These are phyloP conservation scores for Atta colombica DNA, from an alignment of 1,140 invertebrate species.

Conservation along the genomic window DNA sequence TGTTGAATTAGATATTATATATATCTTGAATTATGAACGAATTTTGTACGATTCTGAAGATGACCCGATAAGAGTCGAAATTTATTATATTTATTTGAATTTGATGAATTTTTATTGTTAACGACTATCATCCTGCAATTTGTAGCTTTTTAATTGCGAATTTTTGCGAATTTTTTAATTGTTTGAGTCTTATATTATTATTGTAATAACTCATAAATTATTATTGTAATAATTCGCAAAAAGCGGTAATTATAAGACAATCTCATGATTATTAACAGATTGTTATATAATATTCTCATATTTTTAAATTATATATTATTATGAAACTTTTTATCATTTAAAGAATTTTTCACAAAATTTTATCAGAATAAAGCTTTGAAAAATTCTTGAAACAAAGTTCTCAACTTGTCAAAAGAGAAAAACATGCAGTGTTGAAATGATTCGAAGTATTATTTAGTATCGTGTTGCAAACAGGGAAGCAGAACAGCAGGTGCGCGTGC, in stretches of 20 bases:
- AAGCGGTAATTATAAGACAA: background rate
- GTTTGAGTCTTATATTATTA: too few species aligned
- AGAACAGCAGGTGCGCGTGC: constrained; percentile 13
- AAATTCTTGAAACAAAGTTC: background rate
- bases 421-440: background rate
- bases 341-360: too few species aligned
- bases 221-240: background rate
- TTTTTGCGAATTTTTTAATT: too few species aligned
- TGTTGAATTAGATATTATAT: too few species aligned
- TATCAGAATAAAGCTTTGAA: background rate
- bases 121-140: too few species aligned
- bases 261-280: background rate
- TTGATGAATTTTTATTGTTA: too few species aligned
- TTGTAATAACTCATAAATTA: background rate
- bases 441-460: background rate
- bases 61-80: too few species aligned
- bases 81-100: too few species aligned
- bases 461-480: background rate
- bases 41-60: too few species aligned
- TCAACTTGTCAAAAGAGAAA: background rate
- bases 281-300: background rate
- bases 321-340: too few species aligned
- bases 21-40: too few species aligned
- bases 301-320: constrained; percentile 27
- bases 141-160: too few species aligned